Evolutionary conservation across 2,797 vertebrate species (phyloP).

Genomic region (Scarus forsteni): DNA sequence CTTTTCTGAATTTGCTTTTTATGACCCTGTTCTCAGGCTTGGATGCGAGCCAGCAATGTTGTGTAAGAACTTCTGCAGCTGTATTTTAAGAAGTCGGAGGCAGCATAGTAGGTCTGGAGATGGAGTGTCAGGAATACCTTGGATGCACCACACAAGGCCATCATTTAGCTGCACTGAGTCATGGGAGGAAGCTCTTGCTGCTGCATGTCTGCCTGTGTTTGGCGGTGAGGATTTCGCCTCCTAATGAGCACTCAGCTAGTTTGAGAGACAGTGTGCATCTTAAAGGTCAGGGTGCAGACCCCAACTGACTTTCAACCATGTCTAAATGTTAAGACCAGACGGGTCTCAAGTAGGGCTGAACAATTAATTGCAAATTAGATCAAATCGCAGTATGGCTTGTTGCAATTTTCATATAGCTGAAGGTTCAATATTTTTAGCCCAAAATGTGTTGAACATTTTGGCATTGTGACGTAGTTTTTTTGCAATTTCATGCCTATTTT

Average conservation of each 20-base stretch:
- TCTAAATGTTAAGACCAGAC: not conserved
- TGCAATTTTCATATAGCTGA: no score
- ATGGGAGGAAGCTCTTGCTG: conserved; percentile 2
- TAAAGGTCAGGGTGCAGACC: not conserved
- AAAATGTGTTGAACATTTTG: no score
- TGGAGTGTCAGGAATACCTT: conserved; percentile 25
- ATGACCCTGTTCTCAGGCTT: conserved; percentile 26
- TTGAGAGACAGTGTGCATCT: conserved; percentile 1
- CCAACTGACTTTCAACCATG: not conserved
- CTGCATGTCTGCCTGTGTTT: conserved; percentile 2
- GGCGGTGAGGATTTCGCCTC: not conserved
- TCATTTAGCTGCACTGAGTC: conserved; percentile 6
- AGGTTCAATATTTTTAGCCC: no score
- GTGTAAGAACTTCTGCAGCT: conserved; percentile 36
- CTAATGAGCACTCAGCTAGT: not conserved
- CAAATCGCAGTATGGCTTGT: no score
- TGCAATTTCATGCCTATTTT: no score
- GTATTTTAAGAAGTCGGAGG: conserved; percentile 7
- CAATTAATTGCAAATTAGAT: no score
- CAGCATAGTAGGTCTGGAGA: conserved; percentile 11
- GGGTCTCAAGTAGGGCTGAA: no score
- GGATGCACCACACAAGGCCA: conserved; percentile 12
- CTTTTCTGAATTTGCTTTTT: conserved; percentile 31
- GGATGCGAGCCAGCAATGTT: conserved; percentile 31
- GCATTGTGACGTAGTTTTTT: no score